Evolutionary conservation across 1,140 invertebrate genomes (phyloP).

Genomic region (Tetramorium simillimum): DNA sequence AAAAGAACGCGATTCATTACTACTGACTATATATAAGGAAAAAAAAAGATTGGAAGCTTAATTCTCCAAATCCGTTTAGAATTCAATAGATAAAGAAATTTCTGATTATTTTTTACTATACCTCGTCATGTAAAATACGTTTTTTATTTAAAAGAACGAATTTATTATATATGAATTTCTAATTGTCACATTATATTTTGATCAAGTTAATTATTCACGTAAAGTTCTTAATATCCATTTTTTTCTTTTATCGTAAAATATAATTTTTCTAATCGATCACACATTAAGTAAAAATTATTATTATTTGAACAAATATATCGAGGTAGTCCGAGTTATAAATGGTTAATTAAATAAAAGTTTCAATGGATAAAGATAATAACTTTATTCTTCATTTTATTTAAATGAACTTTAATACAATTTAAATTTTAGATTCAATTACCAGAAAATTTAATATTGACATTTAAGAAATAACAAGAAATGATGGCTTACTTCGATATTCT

Average conservation of each 20-base stretch:
- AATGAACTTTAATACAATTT: not conserved
- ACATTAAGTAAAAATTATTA: not conserved
- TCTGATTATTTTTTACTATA: not conserved
- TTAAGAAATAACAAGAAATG: not conserved
- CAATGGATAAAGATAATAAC: not conserved
- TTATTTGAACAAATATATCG: not conserved
- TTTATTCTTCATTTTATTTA: not conserved
- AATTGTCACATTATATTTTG: not conserved
- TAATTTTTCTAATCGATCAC: not conserved
- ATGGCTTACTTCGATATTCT: not conserved
- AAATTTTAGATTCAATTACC: not conserved
- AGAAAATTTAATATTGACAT: not conserved
- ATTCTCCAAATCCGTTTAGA: not conserved
- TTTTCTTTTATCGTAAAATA: not conserved
- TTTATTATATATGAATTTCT: not conserved
- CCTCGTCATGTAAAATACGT: not conserved
- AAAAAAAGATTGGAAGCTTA: constrained; percentile 17
- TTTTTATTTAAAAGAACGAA: not conserved
- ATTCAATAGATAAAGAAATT: not conserved
- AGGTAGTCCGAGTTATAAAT: not conserved
- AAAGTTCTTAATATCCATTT: not conserved
- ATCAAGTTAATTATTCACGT: not conserved
- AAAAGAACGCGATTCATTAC: constrained; percentile 22
- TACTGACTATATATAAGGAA: constrained; percentile 3
- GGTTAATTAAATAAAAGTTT: too few relatives aligned